Base-by-base conservation (phyloP, 2,888 invertebrate genomes). In the Xestia c-nigrum region DNA sequence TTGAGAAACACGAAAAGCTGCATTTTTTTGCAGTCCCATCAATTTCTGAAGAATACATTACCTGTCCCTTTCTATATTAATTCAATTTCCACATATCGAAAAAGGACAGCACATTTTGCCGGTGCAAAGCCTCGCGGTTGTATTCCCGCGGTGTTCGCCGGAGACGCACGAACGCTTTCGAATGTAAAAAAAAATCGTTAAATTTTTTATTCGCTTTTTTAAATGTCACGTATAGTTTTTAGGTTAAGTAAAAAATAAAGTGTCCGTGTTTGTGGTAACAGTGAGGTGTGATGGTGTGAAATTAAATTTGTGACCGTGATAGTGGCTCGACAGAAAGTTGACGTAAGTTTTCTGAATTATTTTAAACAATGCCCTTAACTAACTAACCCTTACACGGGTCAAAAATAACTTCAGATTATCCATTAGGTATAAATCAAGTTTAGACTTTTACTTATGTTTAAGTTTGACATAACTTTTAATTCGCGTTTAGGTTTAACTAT, bases 141-240 rank as follows among this genome's bases (percentile, higher is more conserved):
- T 91, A 89, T 89, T 86, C 86, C 85, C 87, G 89, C 89, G 89
- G 89, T 91, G 86, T 90, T 90, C 90, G 88, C 76, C 88, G 89
- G 92, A 89, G 90, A 90, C 93, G 94, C 94, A 94, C 94, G 94
- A 94, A 85, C 89, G 92, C 89, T 74, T 87, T 80, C 89, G 87
- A 91, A 86, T 84, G 83, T 85, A 76, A 89, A 82, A 88, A n/a
- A 88, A 81, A 84, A 84, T 78, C 65, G 76, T 80, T 84, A 80
- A 74, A 78, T 64, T 72, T 75, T 80, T 77, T 77, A 70, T 77
- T 80, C 67, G 52, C 9, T 78, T 80, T 78, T 72, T 7, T 61
- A 83, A 80, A 80, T 84, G 78, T 80, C 78, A 84, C 76, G 78
- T 74, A 63, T 50, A 52, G 43, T 70, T 76, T 84, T 83, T 73